A percentile compares a stretch with the other conserved stretches of the same genome.
These are phyloP conservation scores for Ecdyonurus torrentis DNA, from an alignment of 2,888 invertebrate genomes.

Conservation along the genomic window DNA sequence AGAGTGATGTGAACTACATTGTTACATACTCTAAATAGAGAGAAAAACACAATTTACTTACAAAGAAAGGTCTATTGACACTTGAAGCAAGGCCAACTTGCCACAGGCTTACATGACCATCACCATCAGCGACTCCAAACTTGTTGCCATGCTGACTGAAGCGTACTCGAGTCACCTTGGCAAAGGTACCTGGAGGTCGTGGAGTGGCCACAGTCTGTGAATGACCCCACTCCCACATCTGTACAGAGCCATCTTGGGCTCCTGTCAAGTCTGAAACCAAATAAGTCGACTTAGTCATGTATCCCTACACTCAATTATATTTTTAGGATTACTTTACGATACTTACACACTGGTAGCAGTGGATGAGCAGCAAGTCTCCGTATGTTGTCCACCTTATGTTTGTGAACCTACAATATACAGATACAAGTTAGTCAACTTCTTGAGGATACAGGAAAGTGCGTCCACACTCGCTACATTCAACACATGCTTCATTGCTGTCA, in stretches of 20 bases:
- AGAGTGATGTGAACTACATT: neutral
- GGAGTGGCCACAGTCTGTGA: slow-evolving; percentile 78
- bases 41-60: slow-evolving; percentile 32
- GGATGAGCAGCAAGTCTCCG: slow-evolving; percentile 94
- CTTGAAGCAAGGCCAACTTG: slow-evolving; percentile 69
- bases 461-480: too few relatives aligned
- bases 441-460: too few relatives aligned
- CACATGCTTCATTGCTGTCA: too few relatives aligned
- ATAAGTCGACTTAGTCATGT: too few relatives aligned
- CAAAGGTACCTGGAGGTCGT: slow-evolving; percentile 84
- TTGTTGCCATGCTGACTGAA: slow-evolving; percentile 97
- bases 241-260: slow-evolving; percentile 89
- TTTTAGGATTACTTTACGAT: too few relatives aligned
- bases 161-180: slow-evolving; percentile 86
- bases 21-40: neutral
- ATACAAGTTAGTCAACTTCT: too few relatives aligned
- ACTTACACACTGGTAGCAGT: slow-evolving; percentile 86
- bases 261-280: slow-evolving; percentile 63
- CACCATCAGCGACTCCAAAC: slow-evolving; percentile 95
- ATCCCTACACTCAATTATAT: too few relatives aligned
- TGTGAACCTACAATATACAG: slow-evolving; percentile 76
- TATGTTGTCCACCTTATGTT: slow-evolving; percentile 87
- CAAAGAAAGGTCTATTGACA: slow-evolving; percentile 69
- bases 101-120: slow-evolving; percentile 92
- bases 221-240: slow-evolving; percentile 98